Base-by-base conservation (phyloP, 2,113 vertebrate species). In the Phocoena phocoena region DNA sequence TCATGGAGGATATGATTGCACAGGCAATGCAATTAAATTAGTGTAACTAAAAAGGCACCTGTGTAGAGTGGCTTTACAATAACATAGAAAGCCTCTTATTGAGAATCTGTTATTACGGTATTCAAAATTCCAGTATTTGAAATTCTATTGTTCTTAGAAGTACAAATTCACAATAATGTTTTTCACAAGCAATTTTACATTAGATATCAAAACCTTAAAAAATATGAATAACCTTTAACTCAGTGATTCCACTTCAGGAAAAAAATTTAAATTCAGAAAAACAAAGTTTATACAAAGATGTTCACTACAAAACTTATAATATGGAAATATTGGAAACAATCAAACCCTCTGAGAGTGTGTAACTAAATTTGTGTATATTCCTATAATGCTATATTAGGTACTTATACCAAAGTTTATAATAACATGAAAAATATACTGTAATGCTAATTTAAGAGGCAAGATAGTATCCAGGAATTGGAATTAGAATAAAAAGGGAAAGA, bases 161-260 rank as follows among this genome's bases (percentile, higher is more conserved):
- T 73, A 81, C 41, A 93, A 85, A 67, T 33, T 80, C 15, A 86
- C 31, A 62, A 73, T 44, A 73, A 44, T 14, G 41, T 88, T 84
- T 93, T 94, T 84, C 20, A 83, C 91, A 96, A 91, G 88, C 8
- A 83, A 65, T 70, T 87, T 62, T 70, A 90, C 33, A 50, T 67
- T 83, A 67, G 36, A 47, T 58, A 77, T 28, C 55, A 91, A 82
- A 50, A 44, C 17, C 26, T n/a, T 77, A 50, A 95, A 96, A 74
- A 81, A 31, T 38, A 17, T 82, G 33, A 93, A 77, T 83, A 21
- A 21, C 14, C 26, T 91, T 76, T 71, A 77, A 73, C 31, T 79
- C 55, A 50, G 47, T 63, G 74, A 93, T 90, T 36, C 11, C 17
- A 84, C 26, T 84, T 94, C 63, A 85, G 26, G 26, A 12, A 44